Percentiles rank a stretch among this genome's conserved stretches.
These are phyloP conservation scores for Athalia rosae DNA, from an alignment of 2,888 invertebrate species.

Conservation along the genomic window DNA sequence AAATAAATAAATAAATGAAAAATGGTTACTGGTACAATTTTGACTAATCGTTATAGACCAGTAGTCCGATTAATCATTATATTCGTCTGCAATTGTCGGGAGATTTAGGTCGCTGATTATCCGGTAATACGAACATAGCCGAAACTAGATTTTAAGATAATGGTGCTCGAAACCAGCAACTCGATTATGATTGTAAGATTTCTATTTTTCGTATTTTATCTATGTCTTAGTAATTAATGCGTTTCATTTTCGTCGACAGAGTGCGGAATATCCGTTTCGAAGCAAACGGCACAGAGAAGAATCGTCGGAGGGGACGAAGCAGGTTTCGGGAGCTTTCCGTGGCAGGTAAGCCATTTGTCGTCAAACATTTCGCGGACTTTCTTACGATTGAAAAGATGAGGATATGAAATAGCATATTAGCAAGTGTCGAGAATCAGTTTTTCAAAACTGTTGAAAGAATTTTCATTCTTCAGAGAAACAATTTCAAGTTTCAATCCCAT, in stretches of 20 bases:
- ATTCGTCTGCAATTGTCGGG: no score
- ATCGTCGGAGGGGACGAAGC: slow-evolving; percentile 96
- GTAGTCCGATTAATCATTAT: no score
- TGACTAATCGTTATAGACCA: no score
- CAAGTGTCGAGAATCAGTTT: not conserved
- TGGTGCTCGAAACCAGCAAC: not conserved
- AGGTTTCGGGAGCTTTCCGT: slow-evolving; percentile 95
- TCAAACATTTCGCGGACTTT: not conserved
- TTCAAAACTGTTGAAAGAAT: no score
- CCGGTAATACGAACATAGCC: slow-evolving; percentile 59
- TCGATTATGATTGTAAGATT: not conserved
- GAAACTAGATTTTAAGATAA: not conserved
- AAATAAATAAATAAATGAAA: slow-evolving; percentile 41
- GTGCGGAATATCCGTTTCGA: slow-evolving; percentile 90
- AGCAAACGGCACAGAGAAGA: slow-evolving; percentile 90
- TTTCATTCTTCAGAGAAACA: no score
- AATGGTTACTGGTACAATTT: slow-evolving; percentile 37
- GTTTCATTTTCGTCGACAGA: slow-evolving; percentile 76
- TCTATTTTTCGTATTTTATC: no score
- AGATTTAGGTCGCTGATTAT: no score
- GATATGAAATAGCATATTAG: not conserved
- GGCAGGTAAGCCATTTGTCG: slow-evolving; percentile 81
- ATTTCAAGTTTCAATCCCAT: no score
- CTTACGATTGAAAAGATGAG: not conserved
- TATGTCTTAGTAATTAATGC: no score